These are phyloP conservation scores for Bombus confusus DNA, from an alignment of 1,140 invertebrate species.

Conservation along the genomic window DNA sequence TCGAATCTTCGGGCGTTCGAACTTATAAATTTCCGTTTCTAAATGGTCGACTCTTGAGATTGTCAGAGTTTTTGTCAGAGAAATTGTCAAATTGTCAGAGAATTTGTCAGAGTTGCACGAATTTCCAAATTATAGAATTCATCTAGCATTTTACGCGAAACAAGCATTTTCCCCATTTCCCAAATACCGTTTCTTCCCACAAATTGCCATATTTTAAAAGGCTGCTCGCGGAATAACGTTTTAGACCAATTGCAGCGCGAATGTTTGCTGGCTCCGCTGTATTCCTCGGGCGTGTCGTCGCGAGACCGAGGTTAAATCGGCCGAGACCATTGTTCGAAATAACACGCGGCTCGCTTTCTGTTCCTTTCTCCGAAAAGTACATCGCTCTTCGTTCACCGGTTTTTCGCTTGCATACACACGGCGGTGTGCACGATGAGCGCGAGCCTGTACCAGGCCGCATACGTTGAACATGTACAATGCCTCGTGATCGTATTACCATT, in stretches of 20 bases:
- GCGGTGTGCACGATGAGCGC: neutral
- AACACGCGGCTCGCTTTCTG: slow-evolving; percentile 15
- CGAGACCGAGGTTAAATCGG: slow-evolving; percentile 17
- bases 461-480: slow-evolving; percentile 46
- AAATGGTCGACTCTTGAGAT: neutral
- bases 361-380: slow-evolving; percentile 18
- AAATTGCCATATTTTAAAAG: neutral
- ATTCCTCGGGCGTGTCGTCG: slow-evolving; percentile 40
- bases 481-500: slow-evolving; percentile 54
- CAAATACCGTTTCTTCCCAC: neutral
- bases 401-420: slow-evolving; percentile 26
- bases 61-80: too few relatives aligned
- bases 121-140: neutral
- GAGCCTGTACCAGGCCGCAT: slow-evolving; percentile 8
- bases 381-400: slow-evolving; percentile 6
- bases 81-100: too few relatives aligned
- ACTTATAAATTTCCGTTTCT: neutral
- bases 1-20: neutral
- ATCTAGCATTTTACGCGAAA: too few relatives aligned
- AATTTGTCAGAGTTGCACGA: too few relatives aligned
- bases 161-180: too few relatives aligned
- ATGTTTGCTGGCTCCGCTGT: neutral
- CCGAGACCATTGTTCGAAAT: slow-evolving; percentile 31
- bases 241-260: neutral
- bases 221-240: neutral